phyloP scores from a whole-genome alignment of 2,113 vertebrate genomes.

The Chunga burmeisteri region DNA sequence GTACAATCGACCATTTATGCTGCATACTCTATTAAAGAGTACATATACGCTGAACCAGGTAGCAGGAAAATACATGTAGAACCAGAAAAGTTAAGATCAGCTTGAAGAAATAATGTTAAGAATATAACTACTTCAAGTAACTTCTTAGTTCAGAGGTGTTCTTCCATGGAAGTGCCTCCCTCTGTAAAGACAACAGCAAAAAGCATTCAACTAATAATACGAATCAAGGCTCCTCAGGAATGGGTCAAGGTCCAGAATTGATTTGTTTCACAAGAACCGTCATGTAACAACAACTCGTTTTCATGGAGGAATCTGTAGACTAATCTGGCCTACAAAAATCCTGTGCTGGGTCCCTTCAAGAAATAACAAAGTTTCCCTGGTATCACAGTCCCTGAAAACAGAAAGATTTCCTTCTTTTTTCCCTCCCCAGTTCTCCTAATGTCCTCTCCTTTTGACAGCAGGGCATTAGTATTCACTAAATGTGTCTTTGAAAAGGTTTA shows the following conservation, averaged over 20 bases:
- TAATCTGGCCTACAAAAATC: neutral
- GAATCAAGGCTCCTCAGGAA: neutral
- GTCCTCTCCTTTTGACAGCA: neutral
- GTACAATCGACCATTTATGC: accelerated
- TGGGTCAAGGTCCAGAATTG: neutral
- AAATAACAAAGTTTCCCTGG: neutral
- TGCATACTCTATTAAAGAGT: accelerated
- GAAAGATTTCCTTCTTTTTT: neutral
- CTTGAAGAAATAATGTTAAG: neutral
- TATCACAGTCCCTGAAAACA: neutral
- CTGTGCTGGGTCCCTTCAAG: neutral
- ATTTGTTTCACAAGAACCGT: neutral
- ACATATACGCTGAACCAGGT: too few species aligned
- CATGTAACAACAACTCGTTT: neutral
- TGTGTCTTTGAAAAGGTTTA: constrained; percentile 14
- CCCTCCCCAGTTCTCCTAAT: neutral
- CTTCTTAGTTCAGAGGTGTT: neutral
- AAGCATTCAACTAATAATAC: accelerated
- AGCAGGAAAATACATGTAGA: accelerated
- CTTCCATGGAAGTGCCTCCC: neutral
- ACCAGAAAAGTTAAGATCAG: neutral
- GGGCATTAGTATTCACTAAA: neutral
- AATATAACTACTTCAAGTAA: too few species aligned
- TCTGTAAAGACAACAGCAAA: neutral
- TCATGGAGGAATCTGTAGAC: neutral